Percentiles rank a stretch among this genome's conserved stretches.
Evolutionary conservation across 2,888 invertebrate species (phyloP).

Genomic region (Tetragonisca angustula): DNA sequence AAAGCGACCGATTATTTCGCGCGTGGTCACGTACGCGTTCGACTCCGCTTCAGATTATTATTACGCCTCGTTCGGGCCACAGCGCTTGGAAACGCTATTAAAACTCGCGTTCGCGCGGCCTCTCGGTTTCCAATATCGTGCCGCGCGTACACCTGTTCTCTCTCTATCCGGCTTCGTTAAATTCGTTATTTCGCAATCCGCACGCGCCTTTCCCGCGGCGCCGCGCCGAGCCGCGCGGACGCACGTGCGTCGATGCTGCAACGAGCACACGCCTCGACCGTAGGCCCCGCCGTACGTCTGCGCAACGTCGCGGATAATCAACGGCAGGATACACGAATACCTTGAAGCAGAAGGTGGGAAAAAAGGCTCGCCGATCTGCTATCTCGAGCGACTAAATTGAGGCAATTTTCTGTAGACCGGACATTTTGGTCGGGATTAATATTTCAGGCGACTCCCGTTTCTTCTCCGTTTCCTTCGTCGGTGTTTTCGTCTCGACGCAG

Average conservation of each 20-base stretch:
- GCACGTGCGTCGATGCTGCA: constrained; percentile 72
- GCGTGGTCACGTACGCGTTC: constrained; percentile 39
- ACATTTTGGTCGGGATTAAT: constrained; percentile 56
- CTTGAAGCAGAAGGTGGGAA: constrained; percentile 34
- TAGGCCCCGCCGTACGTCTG: constrained; percentile 15
- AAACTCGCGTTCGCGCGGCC: constrained; percentile 46
- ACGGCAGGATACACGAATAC: constrained; percentile 61
- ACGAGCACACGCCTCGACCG: constrained; percentile 35
- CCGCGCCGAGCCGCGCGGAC: constrained; percentile 58
- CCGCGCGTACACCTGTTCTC: constrained; percentile 63
- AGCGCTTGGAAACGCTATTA: constrained; percentile 51
- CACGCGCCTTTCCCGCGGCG: constrained; percentile 73
- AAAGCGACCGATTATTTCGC: constrained; percentile 46
- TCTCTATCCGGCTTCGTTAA: constrained; percentile 70
- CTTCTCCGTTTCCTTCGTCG: neutral
- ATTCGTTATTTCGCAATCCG: constrained; percentile 74
- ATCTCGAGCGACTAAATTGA: constrained; percentile 59
- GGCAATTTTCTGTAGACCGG: constrained; percentile 54
- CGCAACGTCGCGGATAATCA: constrained; percentile 64
- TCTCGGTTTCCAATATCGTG: constrained; percentile 64
- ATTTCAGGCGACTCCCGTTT: constrained; percentile 34
- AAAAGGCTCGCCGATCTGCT: constrained; percentile 52
- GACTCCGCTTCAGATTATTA: constrained; percentile 55
- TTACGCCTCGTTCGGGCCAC: constrained; percentile 39
- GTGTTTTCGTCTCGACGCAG: neutral